These are phyloP conservation scores for Pongo abelii DNA, from an alignment of 2,113 vertebrate genomes.

Conservation along the genomic window DNA sequence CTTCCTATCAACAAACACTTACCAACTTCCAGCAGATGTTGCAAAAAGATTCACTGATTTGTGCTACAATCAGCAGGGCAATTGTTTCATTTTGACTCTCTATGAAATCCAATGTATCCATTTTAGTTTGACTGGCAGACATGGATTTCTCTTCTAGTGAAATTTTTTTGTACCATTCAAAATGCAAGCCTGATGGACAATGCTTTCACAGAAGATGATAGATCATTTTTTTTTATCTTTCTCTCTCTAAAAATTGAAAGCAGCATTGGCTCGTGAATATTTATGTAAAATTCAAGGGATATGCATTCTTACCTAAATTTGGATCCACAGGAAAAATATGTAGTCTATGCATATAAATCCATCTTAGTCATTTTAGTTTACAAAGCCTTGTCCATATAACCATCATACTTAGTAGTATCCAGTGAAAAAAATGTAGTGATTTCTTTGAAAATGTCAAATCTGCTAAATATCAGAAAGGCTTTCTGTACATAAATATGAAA, in stretches of 20 bases:
- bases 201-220: not conserved
- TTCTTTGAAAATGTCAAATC: not conserved
- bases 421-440: not conserved
- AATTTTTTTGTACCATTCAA: not conserved
- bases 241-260: not conserved
- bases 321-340: not conserved
- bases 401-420: not conserved
- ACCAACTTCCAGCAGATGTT: not conserved
- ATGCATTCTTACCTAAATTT: not conserved
- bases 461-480: not conserved
- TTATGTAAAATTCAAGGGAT: not conserved
- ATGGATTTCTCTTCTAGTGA: not conserved
- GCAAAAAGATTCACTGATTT: not conserved
- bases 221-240: not conserved
- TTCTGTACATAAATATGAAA: not conserved
- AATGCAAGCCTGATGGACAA: conserved; percentile 6
- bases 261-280: not conserved
- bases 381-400: not conserved
- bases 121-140: conserved; percentile 32
- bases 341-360: not conserved
- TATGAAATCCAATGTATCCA: not conserved
- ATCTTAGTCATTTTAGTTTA: not conserved
- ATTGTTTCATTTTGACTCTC: conserved; percentile 62
- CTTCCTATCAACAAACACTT: not conserved
- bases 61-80: conserved; percentile 42